Evolutionary conservation across 2,888 invertebrate genomes (phyloP).

Genomic region (Torymus tubicola): DNA sequence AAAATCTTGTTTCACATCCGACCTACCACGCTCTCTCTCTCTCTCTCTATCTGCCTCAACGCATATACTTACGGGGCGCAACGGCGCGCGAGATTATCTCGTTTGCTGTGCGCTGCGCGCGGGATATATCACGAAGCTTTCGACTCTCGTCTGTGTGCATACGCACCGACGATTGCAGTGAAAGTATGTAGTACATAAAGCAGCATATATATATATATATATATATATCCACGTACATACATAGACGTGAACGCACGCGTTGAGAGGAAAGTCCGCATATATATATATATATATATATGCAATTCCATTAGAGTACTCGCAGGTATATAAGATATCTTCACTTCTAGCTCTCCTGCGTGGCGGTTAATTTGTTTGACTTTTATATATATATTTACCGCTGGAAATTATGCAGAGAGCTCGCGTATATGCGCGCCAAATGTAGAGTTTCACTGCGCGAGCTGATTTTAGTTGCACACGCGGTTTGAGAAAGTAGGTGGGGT

Average conservation of each 20-base stretch:
- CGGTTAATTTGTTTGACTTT: background rate
- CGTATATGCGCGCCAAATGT: too few species aligned
- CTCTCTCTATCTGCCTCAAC: background rate
- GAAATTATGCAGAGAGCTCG: too few species aligned
- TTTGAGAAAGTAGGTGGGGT: too few species aligned
- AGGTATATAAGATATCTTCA: too few species aligned
- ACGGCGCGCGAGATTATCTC: slow-evolving; percentile 8
- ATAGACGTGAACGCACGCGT: background rate
- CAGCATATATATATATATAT: too few species aligned
- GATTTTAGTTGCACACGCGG: too few species aligned
- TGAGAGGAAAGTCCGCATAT: slow-evolving; percentile 27
- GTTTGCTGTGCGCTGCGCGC: too few species aligned
- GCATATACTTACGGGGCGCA: background rate
- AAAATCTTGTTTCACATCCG: too few species aligned
- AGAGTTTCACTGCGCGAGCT: too few species aligned
- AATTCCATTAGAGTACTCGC: background rate
- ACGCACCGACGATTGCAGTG: slow-evolving; percentile 13
- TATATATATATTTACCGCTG: background rate
- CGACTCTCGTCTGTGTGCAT: background rate
- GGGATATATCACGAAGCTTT: too few species aligned
- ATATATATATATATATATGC: too few species aligned
- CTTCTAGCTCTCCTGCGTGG: background rate
- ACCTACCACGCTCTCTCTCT: slow-evolving; percentile 2
- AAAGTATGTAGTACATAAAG: slow-evolving; percentile 7
- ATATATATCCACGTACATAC: too few species aligned